Conservation (phyloP, 2,797 vertebrate species). For the Neopelma chrysocephalum region DNA sequence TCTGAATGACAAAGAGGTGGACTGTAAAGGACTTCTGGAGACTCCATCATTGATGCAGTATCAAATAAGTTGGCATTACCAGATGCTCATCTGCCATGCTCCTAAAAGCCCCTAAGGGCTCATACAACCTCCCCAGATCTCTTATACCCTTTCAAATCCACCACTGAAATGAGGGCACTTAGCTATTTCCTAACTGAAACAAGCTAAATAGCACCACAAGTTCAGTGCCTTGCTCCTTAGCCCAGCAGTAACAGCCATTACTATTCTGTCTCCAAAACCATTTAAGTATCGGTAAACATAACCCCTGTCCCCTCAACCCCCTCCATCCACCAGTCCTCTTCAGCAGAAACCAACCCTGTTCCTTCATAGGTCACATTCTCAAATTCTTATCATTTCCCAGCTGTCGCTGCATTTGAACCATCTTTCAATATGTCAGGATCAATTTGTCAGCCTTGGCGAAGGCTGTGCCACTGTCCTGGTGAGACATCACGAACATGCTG, state of each 20-base stretch:
- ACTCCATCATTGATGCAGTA: not conserved
- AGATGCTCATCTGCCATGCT: not conserved
- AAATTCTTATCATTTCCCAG: not conserved
- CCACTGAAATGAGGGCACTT: not conserved
- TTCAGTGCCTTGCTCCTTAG: not conserved
- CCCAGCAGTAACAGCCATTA: not conserved
- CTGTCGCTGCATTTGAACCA: not conserved
- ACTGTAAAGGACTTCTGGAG: not conserved
- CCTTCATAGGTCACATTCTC: not conserved
- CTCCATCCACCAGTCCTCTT: not conserved
- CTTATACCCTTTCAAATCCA: not conserved
- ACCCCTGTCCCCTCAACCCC: not conserved
- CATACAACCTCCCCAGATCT: not conserved
- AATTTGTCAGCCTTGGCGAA: not conserved
- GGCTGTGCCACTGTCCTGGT: not conserved
- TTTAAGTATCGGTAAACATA: accelerated
- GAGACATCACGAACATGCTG: not conserved
- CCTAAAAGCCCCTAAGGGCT: not conserved
- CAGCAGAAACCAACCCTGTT: not conserved
- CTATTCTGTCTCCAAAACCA: not conserved
- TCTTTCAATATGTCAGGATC: not conserved
- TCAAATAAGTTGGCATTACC: not conserved
- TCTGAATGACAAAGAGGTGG: not conserved
- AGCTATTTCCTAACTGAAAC: not conserved
- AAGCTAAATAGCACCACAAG: not conserved